A percentile compares a stretch with the other conserved stretches of the same genome.
These are phyloP conservation scores for Donacobius atricapilla DNA, from an alignment of 2,113 vertebrate genomes.

Conservation along the genomic window DNA sequence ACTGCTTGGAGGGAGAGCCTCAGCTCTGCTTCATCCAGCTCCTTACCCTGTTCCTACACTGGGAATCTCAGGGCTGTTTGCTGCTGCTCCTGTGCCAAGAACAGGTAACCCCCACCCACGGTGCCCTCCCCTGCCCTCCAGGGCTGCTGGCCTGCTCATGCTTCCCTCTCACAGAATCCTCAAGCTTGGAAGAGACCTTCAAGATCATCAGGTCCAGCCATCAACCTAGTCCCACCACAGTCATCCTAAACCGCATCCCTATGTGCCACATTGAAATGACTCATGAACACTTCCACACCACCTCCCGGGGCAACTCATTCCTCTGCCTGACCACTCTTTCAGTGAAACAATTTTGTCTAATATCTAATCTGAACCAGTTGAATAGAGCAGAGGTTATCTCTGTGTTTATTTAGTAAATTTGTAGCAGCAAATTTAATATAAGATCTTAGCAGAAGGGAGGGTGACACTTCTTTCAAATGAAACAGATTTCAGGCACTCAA, in stretches of 20 bases:
- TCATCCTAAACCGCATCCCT: not conserved
- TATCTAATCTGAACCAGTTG: not conserved
- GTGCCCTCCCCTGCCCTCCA: not conserved
- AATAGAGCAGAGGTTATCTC: not conserved
- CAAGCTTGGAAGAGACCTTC: not conserved
- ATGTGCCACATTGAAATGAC: not conserved
- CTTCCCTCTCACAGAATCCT: not conserved
- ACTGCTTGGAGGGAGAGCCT: not conserved
- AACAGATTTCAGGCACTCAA: not conserved
- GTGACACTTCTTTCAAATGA: not conserved
- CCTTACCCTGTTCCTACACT: rapidly evolving
- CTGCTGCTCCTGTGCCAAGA: not conserved
- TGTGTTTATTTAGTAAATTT: not conserved
- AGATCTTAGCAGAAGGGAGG: not conserved
- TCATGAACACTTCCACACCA: not conserved
- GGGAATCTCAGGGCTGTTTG: not conserved
- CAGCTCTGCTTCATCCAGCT: not conserved
- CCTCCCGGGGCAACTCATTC: not conserved
- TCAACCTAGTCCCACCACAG: not conserved
- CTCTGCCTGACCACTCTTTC: not conserved
- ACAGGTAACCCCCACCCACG: not conserved
- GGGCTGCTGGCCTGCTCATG: not conserved
- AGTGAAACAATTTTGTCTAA: not conserved
- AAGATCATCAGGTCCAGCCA: not conserved
- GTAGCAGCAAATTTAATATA: not conserved